phyloP scores from a whole-genome alignment of 1,140 invertebrate species.

The Megathymus violae region DNA sequence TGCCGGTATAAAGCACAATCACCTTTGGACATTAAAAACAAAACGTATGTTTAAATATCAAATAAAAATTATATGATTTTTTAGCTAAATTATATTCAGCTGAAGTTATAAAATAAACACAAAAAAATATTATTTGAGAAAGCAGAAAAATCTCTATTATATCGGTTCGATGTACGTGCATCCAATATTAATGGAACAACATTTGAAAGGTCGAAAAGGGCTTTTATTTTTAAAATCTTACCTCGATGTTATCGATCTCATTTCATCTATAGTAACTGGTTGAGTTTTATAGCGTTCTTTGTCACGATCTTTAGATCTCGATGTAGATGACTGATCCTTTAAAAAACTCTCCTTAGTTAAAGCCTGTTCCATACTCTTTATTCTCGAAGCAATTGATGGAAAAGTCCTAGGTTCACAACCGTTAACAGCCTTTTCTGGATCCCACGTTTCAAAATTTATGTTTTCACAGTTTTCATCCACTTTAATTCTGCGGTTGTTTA shows the following conservation, averaged over 20 bases:
- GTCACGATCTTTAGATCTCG: slow-evolving; percentile 77
- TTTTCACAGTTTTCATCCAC: slow-evolving; percentile 77
- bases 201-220: neutral
- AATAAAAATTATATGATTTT: too few species aligned
- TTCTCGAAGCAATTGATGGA: slow-evolving; percentile 80
- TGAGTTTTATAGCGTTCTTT: slow-evolving; percentile 86
- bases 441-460: slow-evolving; percentile 54
- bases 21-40: slow-evolving; percentile 60
- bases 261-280: slow-evolving; percentile 87
- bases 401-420: slow-evolving; percentile 61
- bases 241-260: slow-evolving; percentile 83
- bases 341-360: slow-evolving; percentile 68
- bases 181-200: slow-evolving; percentile 7
- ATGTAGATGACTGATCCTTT: slow-evolving; percentile 61
- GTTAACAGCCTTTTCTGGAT: slow-evolving; percentile 42
- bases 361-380: slow-evolving; percentile 80
- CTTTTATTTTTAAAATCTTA: slow-evolving; percentile 57
- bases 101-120: too few species aligned
- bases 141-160: too few species aligned
- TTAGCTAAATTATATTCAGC: too few species aligned
- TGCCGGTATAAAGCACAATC: slow-evolving; percentile 65
- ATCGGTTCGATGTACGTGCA: neutral
- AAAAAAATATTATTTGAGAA: too few species aligned
- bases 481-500: slow-evolving; percentile 75
- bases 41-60: too few species aligned